Base-by-base conservation (phyloP, 2,113 vertebrate genomes). In the Baryphthengus martii region DNA sequence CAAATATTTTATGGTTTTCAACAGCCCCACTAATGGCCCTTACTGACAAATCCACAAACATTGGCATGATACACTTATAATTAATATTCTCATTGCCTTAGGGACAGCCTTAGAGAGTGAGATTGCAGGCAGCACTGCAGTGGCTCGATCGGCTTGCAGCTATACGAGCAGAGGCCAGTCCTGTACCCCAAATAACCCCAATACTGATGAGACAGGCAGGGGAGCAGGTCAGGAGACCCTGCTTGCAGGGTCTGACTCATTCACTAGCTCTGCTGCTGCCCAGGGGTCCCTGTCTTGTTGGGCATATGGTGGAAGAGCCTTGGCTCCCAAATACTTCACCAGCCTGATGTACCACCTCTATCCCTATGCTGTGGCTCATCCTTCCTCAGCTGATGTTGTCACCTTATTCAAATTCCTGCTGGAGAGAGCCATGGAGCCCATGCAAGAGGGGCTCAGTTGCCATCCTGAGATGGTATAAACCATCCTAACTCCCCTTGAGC, bases 171-270 rank as follows among this genome's bases (percentile, higher is more conserved):
- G 68, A 47, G 31, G 7, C n/a, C 1, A 2, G 39, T 16, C 16
- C 24, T n/a, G 35, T 52, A 17, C 20, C 70, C 33, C 4, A 0
- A 61, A n/a, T 40, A 75, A 44, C 47, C 52, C 14, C 0, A 2
- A 25, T 26, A 12, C 23, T 28, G n/a, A 29, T 1, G 1, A 65
- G 25, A 19, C 0, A 1, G 35, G 37, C 11, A 25, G 33, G 18
- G 29, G 39, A 85, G 35, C 1, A 2, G 45, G 21, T 1, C 13
- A 45, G 71, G 26, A n/a, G 31, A 45, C 24, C 23, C 62, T 0
- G 0, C 66, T 52, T 33, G 37, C n/a, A n/a, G 18, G 7, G 11
- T 14, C 39, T 87, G 17, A 12, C 66, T 55, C 16, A 11, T 23
- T 39, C 53, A 8, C 47, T 18, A 40, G 21, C 19, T 42, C 29